A percentile compares a stretch with the other conserved stretches of the same genome.
phyloP scores from a whole-genome alignment of 2,797 vertebrate genomes.

The Echiichthys vipera region DNA sequence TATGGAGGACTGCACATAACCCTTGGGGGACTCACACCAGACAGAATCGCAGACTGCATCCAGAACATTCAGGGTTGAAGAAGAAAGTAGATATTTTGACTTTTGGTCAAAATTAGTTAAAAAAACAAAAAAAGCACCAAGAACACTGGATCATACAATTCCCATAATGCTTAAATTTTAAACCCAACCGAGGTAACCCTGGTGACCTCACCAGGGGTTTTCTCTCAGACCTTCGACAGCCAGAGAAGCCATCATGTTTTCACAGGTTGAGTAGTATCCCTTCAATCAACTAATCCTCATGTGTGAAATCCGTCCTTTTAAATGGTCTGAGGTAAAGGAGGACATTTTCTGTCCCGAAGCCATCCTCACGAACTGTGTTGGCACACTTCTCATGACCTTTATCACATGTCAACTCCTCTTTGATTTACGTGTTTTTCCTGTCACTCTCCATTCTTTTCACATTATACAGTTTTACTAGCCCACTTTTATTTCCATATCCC shows the following conservation, averaged over 20 bases:
- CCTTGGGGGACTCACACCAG: neutral
- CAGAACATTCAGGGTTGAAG: no score
- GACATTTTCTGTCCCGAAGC: constrained; percentile 9
- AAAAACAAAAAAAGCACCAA: neutral
- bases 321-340: constrained; percentile 10
- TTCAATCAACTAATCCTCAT: neutral
- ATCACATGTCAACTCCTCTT: constrained; percentile 56
- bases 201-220: no score
- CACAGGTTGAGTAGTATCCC: neutral
- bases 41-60: no score
- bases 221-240: neutral
- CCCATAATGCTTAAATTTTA: neutral
- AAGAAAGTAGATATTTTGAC: constrained; percentile 2
- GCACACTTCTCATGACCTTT: constrained; percentile 58
- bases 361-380: constrained; percentile 19
- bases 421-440: constrained; percentile 49
- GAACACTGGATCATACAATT: neutral
- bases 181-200: neutral
- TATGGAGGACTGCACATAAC: neutral
- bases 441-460: constrained; percentile 55
- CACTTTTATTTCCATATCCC: constrained; percentile 51
- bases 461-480: constrained; percentile 18
- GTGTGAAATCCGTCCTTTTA: constrained; percentile 23
- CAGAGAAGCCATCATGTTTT: neutral
- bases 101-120: no score